Evolutionary conservation across 2,113 vertebrate genomes (phyloP), one percentile per base, ranked within the genome.

Genomic region (Barbus barbus): DNA sequence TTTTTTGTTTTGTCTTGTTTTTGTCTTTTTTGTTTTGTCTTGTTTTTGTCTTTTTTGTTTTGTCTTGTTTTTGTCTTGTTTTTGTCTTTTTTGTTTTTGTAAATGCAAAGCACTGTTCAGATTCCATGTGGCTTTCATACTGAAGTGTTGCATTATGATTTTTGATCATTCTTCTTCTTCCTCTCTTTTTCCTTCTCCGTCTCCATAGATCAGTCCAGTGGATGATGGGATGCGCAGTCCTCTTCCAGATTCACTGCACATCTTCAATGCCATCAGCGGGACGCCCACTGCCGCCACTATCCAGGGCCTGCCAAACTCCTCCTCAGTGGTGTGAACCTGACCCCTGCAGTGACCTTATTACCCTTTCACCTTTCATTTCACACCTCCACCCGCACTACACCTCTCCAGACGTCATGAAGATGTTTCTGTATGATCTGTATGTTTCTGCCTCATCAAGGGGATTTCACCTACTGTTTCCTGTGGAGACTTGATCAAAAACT

Each of bases 181-280:
- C 9, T 41, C 38, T 41, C 36, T 60, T 26, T 58, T 26, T 51
- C 26, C 16, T 18, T 18, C 44, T 7, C 91, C 89, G 89, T 26
- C 5, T 38, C 53, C 58, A 3, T 53, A 99, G 98, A 99, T 99
- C 84, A 95, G 90, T 90, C 94, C 96, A 0, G 94, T 96, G 89
- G 97, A 99, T 90, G 98, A 99, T 78, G 92, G 93, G 79, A 91
- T 95, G 93, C 98, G 97, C 93, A 94, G 95, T 9, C 92, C 95
- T 82, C 94, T 98, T 83, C 96, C 97, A 1, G 97, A 99, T 86
- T 99, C 98, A 0, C 92, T 99, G 79, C 98, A 98, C 91, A 98
- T 99, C 92, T 99, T 99, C 89, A 99, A 98, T 0, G 98, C 98
- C 93, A 99, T 99, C 93, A 99, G 98, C 5, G 97, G 98, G 83